phyloP scores from a whole-genome alignment of 2,113 vertebrate species.

The Strix uralensis region DNA sequence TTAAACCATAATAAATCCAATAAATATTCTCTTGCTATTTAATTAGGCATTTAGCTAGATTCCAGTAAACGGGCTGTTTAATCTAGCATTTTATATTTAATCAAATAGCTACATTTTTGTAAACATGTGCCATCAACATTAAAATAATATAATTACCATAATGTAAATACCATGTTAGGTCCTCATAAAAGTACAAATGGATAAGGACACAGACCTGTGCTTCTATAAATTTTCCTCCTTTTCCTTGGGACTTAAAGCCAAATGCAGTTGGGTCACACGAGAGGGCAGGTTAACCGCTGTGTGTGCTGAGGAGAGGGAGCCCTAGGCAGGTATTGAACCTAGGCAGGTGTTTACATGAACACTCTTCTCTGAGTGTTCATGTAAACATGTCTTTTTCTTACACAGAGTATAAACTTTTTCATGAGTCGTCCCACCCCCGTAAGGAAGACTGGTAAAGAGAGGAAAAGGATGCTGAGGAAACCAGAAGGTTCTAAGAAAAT shows the following conservation, averaged over 20 bases:
- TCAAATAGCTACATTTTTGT: not conserved
- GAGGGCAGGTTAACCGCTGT: not conserved
- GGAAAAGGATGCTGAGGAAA: not conserved
- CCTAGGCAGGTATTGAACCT: not conserved
- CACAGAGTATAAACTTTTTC: not conserved
- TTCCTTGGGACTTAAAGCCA: not conserved
- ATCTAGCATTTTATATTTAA: not conserved
- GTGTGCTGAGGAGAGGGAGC: not conserved
- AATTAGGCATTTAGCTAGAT: constrained; percentile 2
- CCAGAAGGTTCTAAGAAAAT: not conserved
- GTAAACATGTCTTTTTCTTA: not conserved
- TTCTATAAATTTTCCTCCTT: not conserved
- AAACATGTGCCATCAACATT: not conserved
- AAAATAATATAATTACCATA: not conserved
- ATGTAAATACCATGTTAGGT: not conserved
- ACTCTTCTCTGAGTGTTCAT: too few species aligned
- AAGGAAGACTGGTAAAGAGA: not conserved
- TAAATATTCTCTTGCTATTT: constrained; percentile 9
- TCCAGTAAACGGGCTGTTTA: not conserved
- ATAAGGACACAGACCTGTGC: not conserved
- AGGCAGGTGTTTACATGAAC: not conserved
- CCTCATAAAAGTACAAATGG: not conserved
- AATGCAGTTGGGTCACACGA: not conserved
- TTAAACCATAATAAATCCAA: not conserved
- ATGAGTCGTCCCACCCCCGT: not conserved